Conservation (phyloP, 2,797 vertebrate species). For the Cynopterus sphinx region DNA sequence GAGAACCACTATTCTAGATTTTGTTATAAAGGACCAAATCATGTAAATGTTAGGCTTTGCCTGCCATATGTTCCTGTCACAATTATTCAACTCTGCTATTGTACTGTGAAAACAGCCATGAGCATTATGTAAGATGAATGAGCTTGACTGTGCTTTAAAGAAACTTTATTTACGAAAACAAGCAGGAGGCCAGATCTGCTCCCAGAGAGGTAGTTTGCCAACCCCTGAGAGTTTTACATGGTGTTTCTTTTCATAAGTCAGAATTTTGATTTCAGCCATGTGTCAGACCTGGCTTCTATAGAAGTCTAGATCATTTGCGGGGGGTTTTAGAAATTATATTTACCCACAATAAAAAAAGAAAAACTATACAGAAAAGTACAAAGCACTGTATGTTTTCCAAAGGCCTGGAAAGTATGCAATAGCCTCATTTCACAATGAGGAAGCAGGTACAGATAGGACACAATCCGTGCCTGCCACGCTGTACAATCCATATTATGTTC, state of each 20-base stretch:
- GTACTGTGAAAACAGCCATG: neutral
- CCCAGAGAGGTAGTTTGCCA: neutral
- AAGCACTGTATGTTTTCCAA: neutral
- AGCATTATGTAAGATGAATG: neutral
- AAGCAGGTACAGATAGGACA: neutral
- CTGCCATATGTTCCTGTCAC: neutral
- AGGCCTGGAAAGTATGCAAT: neutral
- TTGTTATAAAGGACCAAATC: neutral
- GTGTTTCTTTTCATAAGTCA: neutral
- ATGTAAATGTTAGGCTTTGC: neutral
- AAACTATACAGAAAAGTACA: neutral
- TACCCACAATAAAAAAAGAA: neutral
- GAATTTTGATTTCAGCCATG: neutral
- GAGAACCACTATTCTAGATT: neutral
- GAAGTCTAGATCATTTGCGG: neutral
- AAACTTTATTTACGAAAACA: constrained; percentile 1
- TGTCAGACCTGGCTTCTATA: neutral
- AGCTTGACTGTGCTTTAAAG: neutral
- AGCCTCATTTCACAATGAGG: neutral
- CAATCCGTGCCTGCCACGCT: neutral
- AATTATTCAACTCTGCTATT: neutral
- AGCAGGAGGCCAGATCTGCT: neutral
- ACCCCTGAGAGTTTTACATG: neutral
- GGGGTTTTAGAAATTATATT: neutral
- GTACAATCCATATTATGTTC: too few relatives aligned